These are phyloP conservation scores for Harpegnathos saltator DNA, from an alignment of 1,140 invertebrate genomes.

Conservation along the genomic window DNA sequence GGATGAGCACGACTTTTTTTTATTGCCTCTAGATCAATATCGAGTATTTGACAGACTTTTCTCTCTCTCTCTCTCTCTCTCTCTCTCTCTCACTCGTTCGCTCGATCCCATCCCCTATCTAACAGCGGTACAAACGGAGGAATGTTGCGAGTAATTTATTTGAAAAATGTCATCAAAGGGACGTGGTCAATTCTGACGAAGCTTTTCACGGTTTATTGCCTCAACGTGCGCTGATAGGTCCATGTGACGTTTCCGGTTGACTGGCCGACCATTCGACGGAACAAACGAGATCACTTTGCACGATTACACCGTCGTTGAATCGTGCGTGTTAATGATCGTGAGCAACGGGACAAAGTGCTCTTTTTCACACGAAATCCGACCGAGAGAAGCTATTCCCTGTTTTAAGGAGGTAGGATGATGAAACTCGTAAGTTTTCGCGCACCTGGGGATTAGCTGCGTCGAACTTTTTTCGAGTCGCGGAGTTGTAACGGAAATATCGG, in stretches of 20 bases:
- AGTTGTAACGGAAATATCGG: background rate
- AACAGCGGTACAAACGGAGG: constrained; percentile 28
- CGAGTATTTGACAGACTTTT: constrained; percentile 42
- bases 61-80: background rate
- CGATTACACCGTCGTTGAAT: constrained; percentile 38
- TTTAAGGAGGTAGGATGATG: background rate
- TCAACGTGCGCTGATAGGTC: constrained; percentile 37
- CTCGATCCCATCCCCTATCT: background rate
- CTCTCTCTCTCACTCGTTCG: too few relatives aligned
- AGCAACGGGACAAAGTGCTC: background rate
- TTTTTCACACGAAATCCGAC: background rate
- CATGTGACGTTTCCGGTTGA: constrained; percentile 40
- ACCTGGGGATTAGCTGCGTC: background rate
- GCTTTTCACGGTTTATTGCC: constrained; percentile 56
- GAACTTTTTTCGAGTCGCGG: too few relatives aligned
- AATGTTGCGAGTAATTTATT: constrained; percentile 60
- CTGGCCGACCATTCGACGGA: constrained; percentile 15
- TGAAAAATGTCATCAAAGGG: constrained; percentile 58
- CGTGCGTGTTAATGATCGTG: constrained; percentile 17
- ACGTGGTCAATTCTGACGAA: constrained; percentile 57
- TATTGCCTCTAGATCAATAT: constrained; percentile 49
- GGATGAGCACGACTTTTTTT: constrained; percentile 35
- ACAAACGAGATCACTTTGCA: constrained; percentile 45
- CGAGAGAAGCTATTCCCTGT: background rate
- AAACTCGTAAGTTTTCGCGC: background rate